Evolutionary conservation across 2,888 invertebrate genomes (phyloP).

Genomic region (Stenchaetothrips biformis): DNA sequence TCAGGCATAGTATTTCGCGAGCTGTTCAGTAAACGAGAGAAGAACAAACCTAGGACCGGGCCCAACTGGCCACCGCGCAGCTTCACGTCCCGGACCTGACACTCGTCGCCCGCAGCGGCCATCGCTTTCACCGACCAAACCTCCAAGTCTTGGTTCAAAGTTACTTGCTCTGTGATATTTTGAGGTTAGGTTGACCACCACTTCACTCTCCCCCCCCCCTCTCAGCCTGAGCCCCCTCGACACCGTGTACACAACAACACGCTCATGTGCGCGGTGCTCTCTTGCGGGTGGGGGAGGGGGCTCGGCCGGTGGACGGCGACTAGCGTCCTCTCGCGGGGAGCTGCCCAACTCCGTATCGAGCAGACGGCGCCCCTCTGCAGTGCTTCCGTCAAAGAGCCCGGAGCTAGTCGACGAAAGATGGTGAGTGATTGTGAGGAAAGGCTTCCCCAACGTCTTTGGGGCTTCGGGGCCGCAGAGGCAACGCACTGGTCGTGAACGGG

Average conservation of each 20-base stretch:
- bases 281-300: not conserved
- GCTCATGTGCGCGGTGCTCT: not conserved
- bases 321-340: not conserved
- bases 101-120: not conserved
- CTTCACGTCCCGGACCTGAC: conserved; percentile 4
- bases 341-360: not conserved
- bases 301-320: not conserved
- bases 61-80: not conserved
- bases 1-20: not conserved
- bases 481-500: no score
- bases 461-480: no score
- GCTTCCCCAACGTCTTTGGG: no score
- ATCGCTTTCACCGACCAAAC: not conserved
- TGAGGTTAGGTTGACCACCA: not conserved
- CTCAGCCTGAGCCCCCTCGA: not conserved
- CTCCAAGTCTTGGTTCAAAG: not conserved
- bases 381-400: not conserved
- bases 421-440: not conserved
- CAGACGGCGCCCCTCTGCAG: not conserved
- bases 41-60: not conserved
- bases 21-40: not conserved
- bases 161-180: not conserved
- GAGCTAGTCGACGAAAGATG: conserved; percentile 7
- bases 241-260: not conserved
- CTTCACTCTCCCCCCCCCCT: not conserved